Percentiles rank a stretch among this genome's conserved stretches.
Evolutionary conservation across 64 coral and sea anemone species (phyloP).

Genomic region (Stylophora pistillata): DNA sequence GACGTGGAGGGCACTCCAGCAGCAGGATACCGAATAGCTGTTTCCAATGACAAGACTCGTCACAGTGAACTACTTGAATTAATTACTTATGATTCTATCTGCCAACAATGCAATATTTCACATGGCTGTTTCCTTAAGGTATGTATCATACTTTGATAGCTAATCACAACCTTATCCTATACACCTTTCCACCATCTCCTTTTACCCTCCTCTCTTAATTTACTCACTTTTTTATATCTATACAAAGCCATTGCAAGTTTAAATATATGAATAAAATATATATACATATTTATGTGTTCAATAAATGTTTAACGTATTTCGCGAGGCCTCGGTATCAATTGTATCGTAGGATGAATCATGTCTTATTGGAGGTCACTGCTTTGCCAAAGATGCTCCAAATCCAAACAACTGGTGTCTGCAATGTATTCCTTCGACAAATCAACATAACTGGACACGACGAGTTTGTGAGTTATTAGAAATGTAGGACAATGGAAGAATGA

Average conservation of each 20-base stretch:
- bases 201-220: no score
- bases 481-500: no score
- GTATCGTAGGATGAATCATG: conserved; percentile 42
- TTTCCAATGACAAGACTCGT: conserved; percentile 49
- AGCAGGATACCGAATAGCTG: conserved; percentile 39
- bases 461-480: conserved; percentile 7
- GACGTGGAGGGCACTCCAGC: conserved; percentile 47
- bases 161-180: no score
- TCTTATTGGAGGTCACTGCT: conserved; percentile 63
- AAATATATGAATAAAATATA: no score
- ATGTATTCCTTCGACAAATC: conserved; percentile 24
- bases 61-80: conserved; percentile 13
- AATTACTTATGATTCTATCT: conserved; percentile 54
- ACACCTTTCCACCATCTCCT: no score
- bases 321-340: no score
- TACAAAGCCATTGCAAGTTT: no score
- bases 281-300: no score
- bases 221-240: no score
- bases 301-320: no score
- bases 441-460: conserved; percentile 42
- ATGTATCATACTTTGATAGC: no score
- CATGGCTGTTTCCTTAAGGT: conserved; percentile 49
- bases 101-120: conserved; percentile 29
- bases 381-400: conserved; percentile 27
- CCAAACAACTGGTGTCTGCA: conserved; percentile 56